These are phyloP conservation scores for Bambusicola thoracicus DNA, from an alignment of 2,113 vertebrate species.

Conservation along the genomic window DNA sequence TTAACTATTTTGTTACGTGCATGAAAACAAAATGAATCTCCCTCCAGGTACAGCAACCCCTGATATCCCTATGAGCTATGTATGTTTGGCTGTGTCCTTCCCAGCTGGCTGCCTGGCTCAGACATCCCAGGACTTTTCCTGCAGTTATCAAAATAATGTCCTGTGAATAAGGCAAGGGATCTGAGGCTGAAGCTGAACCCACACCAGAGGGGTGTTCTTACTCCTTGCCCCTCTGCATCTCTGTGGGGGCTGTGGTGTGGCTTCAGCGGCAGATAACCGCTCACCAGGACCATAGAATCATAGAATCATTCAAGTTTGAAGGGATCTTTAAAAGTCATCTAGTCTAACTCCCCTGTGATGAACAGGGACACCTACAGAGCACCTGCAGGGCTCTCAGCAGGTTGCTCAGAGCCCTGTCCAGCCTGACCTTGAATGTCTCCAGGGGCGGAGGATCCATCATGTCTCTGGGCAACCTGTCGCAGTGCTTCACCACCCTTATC, in stretches of 20 bases:
- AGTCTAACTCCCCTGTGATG: too few species aligned
- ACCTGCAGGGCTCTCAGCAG: too few species aligned
- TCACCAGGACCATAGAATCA: neutral
- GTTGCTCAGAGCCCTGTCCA: too few species aligned
- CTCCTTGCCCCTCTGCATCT: neutral
- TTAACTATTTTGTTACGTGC: neutral
- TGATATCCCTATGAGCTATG: neutral
- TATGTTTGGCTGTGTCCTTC: neutral
- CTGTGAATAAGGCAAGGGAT: neutral
- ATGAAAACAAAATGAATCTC: neutral
- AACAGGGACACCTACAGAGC: too few species aligned
- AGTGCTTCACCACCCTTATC: too few species aligned
- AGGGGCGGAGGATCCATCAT: too few species aligned
- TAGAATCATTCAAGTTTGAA: too few species aligned
- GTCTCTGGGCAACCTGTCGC: too few species aligned
- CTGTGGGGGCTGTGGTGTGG: neutral
- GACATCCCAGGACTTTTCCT: neutral
- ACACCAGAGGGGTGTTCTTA: neutral
- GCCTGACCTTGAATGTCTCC: too few species aligned
- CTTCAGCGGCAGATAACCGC: neutral
- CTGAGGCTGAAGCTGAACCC: neutral
- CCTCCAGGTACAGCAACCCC: fast-evolving
- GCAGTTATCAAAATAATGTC: neutral
- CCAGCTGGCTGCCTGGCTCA: fast-evolving
- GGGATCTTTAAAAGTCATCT: too few species aligned